phyloP scores from a whole-genome alignment of 2,888 invertebrate genomes.

The Pammene fasciana region DNA sequence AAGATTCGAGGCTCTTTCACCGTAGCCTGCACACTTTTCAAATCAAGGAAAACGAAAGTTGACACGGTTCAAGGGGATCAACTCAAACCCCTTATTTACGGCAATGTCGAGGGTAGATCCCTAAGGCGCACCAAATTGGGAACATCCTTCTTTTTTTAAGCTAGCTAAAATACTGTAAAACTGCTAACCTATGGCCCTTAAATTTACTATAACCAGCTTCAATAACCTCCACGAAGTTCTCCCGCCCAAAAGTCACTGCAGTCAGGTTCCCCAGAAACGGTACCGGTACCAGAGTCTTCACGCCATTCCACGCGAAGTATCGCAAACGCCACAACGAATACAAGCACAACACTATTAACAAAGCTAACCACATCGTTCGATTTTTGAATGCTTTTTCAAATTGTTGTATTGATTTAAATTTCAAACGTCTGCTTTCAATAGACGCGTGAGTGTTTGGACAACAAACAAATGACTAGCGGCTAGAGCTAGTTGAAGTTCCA shows the following conservation, averaged over 20 bases:
- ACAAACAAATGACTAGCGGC: conserved; percentile 43
- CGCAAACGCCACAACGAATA: conserved; percentile 58
- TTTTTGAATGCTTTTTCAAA: not conserved
- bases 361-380: conserved; percentile 50
- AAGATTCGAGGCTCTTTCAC: too few relatives aligned
- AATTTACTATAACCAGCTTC: conserved; percentile 63
- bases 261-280: conserved; percentile 68
- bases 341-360: conserved; percentile 55
- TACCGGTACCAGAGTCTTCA: conserved; percentile 58
- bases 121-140: too few relatives aligned
- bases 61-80: too few relatives aligned
- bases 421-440: not conserved
- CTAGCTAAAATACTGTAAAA: too few relatives aligned
- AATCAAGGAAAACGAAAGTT: too few relatives aligned
- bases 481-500: not conserved
- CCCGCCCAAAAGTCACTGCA: conserved; percentile 62
- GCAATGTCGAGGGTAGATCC: too few relatives aligned
- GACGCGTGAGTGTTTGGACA: conserved; percentile 41
- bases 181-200: conserved; percentile 60
- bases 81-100: too few relatives aligned
- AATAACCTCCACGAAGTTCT: conserved; percentile 66
- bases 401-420: not conserved
- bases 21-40: too few relatives aligned
- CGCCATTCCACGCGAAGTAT: conserved; percentile 62
- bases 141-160: too few relatives aligned